phyloP scores from a whole-genome alignment of 2,113 vertebrate genomes.

The Plecturocebus donacophilus region DNA sequence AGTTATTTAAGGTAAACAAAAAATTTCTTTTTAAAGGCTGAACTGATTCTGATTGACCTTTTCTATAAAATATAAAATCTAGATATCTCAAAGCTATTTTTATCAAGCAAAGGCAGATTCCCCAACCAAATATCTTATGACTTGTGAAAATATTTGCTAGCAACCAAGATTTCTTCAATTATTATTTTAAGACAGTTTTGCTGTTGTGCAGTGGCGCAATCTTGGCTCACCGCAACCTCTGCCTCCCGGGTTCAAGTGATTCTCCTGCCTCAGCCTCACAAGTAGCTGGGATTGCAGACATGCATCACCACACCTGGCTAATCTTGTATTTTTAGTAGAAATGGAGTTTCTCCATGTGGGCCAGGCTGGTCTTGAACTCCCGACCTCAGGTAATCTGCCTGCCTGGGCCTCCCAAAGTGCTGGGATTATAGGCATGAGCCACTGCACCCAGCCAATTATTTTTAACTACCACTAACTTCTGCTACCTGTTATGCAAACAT shows the following conservation, averaged over 20 bases:
- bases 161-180: neutral
- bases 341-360: no score
- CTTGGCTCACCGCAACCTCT: no score
- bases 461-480: neutral
- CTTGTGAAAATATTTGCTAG: neutral
- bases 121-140: neutral
- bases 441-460: neutral
- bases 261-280: no score
- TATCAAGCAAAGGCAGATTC: neutral
- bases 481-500: neutral
- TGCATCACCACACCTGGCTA: no score
- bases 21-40: neutral
- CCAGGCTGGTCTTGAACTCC: no score
- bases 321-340: no score
- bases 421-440: no score
- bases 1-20: constrained; percentile 49
- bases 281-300: no score
- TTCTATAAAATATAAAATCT: neutral
- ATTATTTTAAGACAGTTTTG: neutral
- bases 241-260: no score
- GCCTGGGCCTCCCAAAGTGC: no score
- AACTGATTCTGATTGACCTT: neutral
- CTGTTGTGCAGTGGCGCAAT: no score
- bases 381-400: no score
- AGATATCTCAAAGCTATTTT: neutral